phyloP scores from a whole-genome alignment of 1,140 invertebrate species.

The Oncopodura yosiiana region DNA sequence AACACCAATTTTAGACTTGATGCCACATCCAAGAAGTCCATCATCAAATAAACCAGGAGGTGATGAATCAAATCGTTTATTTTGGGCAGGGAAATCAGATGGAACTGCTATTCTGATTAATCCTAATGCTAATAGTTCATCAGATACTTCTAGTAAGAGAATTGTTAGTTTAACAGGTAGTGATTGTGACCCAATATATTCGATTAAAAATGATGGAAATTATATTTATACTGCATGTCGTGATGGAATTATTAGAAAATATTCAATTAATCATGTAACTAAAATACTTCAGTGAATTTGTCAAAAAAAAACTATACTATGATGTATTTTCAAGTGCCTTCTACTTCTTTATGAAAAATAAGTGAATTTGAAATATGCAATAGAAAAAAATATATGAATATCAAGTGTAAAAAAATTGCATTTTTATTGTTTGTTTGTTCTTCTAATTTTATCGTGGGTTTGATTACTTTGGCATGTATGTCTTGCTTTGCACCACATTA shows the following conservation, averaged over 20 bases:
- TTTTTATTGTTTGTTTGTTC: too few relatives aligned
- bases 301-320: too few relatives aligned
- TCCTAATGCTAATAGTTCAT: slow-evolving; percentile 14
- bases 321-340: too few relatives aligned
- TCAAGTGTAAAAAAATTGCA: too few relatives aligned
- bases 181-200: slow-evolving; percentile 56
- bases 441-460: too few relatives aligned
- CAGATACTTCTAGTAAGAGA: slow-evolving; percentile 8
- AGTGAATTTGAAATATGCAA: too few relatives aligned
- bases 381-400: too few relatives aligned
- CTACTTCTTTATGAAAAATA: too few relatives aligned
- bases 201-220: slow-evolving; percentile 45
- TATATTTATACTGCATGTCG: slow-evolving; percentile 49
- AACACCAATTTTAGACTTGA: slow-evolving; percentile 25
- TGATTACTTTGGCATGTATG: too few relatives aligned
- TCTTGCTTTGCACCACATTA: too few relatives aligned
- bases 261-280: slow-evolving; percentile 37
- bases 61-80: slow-evolving; percentile 24
- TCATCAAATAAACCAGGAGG: slow-evolving; percentile 16
- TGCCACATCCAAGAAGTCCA: slow-evolving; percentile 28
- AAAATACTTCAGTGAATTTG: slow-evolving; percentile 1
- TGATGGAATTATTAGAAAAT: slow-evolving; percentile 49
- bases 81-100: slow-evolving; percentile 31
- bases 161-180: slow-evolving; percentile 53
- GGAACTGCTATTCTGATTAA: slow-evolving; percentile 24